Conservation (phyloP, 2,888 invertebrate species). For the Palloptera scutellata region DNA sequence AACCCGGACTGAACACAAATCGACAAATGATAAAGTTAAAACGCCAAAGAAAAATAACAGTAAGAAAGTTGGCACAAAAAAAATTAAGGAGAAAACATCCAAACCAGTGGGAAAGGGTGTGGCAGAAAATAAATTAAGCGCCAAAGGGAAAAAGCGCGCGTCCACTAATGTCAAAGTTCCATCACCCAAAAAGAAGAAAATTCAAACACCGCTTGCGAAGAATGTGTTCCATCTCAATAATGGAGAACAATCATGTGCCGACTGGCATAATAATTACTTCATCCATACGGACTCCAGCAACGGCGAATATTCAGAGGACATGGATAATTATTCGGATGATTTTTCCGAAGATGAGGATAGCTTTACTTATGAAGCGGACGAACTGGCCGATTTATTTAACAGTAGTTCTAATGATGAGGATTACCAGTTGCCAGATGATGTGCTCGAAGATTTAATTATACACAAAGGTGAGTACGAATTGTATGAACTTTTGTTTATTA, state of each 20-base stretch:
- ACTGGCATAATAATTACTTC: background rate
- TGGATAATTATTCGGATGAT: slow-evolving; percentile 23
- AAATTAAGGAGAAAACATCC: background rate
- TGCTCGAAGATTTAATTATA: slow-evolving; percentile 50
- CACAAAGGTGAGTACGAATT: slow-evolving; percentile 41
- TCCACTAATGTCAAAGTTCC: background rate
- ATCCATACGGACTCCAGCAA: slow-evolving; percentile 34
- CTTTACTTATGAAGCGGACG: slow-evolving; percentile 8
- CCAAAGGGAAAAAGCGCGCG: background rate
- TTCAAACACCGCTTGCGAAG: background rate
- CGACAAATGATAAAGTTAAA: slow-evolving; percentile 17
- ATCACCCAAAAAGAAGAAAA: background rate
- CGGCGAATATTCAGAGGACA: slow-evolving; percentile 36
- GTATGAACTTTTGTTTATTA: background rate
- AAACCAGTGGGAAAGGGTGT: background rate
- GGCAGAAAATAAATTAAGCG: background rate
- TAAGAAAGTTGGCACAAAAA: background rate
- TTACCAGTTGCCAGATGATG: slow-evolving; percentile 42
- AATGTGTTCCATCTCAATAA: background rate
- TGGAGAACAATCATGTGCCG: background rate
- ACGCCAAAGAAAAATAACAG: background rate
- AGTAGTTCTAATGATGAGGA: slow-evolving; percentile 32
- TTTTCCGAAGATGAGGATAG: slow-evolving; percentile 25
- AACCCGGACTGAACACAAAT: background rate
- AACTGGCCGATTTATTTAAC: slow-evolving; percentile 14